Evolutionary conservation across 1,140 invertebrate genomes (phyloP), one percentile per base, ranked within the genome.

Genomic region (Cataglyphis hispanica): DNA sequence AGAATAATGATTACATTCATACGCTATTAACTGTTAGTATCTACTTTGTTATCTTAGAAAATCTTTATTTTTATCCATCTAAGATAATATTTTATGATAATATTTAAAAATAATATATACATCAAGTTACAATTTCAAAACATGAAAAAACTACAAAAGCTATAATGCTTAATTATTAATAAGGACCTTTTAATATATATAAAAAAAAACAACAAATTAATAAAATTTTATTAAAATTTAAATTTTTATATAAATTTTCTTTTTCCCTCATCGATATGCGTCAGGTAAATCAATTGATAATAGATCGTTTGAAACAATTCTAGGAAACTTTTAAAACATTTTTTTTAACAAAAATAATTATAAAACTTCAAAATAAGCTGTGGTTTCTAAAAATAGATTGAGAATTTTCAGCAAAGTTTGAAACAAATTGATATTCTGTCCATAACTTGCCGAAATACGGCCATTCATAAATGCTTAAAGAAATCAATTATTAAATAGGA

Each of bases 281-380:
- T 8, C 40, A 11, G 40, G 1, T 43, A 11, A 56, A 50, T 66
- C 43, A 56, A 25, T 11, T 81, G 50, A 19, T 37, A 81, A 70
- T 43, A 72, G 10, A 70, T 1, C 19, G 46, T 31, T 43, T 37
- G 46, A 81, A 81, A 81, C 34, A 72, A 6, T 70, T 70, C 34
- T 69, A 70, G 25, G 53, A 70, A 60, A 31, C 1, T 70, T 40
- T 69, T 43, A 63, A 7, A 56, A 37, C 8, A 64, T 46, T 16
- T 13, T 16, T 50, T 50, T 50, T 8, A 43, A 13, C 19, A 80
- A 69, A 81, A 81, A 81, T 81, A 81, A 58, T 70, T 46, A 81
- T 37, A 13, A 60, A 69, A 60, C 7, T 60, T 13, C 46, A 19
- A 80, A 69, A 58, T 56, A 70, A 81, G 2, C 6, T 43, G 13